Percentiles rank a stretch among this genome's conserved stretches.
These are phyloP conservation scores for Carassius gibelio DNA, from an alignment of 2,113 vertebrate species.

Conservation along the genomic window DNA sequence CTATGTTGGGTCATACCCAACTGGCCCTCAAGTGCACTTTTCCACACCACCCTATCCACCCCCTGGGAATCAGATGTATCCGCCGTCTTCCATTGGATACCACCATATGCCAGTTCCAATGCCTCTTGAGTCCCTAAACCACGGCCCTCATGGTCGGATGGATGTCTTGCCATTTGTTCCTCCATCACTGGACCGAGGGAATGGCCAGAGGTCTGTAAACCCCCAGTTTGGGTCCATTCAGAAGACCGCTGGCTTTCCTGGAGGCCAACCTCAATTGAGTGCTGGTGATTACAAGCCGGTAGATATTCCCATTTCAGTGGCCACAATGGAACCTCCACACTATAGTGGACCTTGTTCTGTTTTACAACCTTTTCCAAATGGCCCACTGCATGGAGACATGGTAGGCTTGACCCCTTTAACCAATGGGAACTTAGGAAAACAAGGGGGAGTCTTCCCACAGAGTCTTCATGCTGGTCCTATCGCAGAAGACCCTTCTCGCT, in stretches of 20 bases:
- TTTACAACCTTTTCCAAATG: background rate
- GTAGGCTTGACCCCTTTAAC: background rate
- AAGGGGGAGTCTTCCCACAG: background rate
- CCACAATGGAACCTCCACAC: background rate
- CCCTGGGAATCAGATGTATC: slow-evolving; percentile 15
- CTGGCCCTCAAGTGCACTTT: slow-evolving; percentile 27
- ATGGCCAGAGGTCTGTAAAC: background rate
- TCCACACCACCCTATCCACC: background rate
- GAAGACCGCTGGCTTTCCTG: slow-evolving; percentile 12
- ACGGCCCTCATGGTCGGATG: slow-evolving; percentile 14
- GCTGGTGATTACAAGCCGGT: slow-evolving; percentile 38
- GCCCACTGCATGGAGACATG: background rate
- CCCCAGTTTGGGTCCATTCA: slow-evolving; percentile 24
- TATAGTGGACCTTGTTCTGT: background rate
- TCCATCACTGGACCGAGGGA: background rate
- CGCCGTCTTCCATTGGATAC: background rate
- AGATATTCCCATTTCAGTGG: slow-evolving; percentile 17
- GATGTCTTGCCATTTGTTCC: slow-evolving; percentile 14
- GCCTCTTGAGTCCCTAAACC: slow-evolving; percentile 1
- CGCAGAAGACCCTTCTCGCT: background rate
- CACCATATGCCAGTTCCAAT: background rate
- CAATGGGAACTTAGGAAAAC: slow-evolving; percentile 39
- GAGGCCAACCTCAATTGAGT: slow-evolving; percentile 27
- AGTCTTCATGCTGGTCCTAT: background rate
- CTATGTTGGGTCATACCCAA: slow-evolving; percentile 12